A percentile compares a stretch with the other conserved stretches of the same genome.
These are phyloP conservation scores for Mactromeris polynyma DNA, from an alignment of 2,888 invertebrate species.

Conservation along the genomic window DNA sequence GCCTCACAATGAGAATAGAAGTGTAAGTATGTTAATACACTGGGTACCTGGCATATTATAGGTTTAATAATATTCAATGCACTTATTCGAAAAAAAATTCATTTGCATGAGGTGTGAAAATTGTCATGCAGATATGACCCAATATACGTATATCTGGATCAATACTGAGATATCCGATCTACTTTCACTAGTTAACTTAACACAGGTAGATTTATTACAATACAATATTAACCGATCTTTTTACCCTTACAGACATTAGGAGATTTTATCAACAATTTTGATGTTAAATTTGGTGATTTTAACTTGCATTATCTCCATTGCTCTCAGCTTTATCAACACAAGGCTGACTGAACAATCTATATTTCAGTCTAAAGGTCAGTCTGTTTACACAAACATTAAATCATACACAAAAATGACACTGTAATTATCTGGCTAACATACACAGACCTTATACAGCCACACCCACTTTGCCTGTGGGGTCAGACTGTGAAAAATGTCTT, in stretches of 20 bases:
- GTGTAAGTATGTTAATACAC: too few relatives aligned
- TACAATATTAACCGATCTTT: neutral
- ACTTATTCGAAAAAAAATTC: too few relatives aligned
- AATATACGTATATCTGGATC: neutral
- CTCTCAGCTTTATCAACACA: conserved; percentile 26
- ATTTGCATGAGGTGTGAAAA: too few relatives aligned
- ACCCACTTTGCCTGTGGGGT: neutral
- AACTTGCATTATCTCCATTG: conserved; percentile 1
- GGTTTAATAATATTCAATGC: too few relatives aligned
- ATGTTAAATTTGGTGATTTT: conserved; percentile 18
- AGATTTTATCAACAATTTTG: conserved; percentile 22
- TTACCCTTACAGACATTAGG: neutral
- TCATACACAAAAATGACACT: conserved; percentile 3
- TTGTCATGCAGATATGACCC: neutral
- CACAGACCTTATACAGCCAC: neutral
- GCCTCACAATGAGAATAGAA: too few relatives aligned
- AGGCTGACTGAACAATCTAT: conserved; percentile 4
- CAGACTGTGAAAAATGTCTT: neutral
- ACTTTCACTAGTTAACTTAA: neutral
- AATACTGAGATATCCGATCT: neutral
- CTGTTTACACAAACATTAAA: conserved; percentile 25
- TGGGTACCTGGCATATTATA: too few relatives aligned
- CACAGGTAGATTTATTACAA: neutral
- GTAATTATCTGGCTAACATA: neutral
- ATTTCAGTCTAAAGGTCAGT: conserved; percentile 5